Percentiles rank a stretch among this genome's conserved stretches.
These are phyloP conservation scores for Spodoptera frugiperda DNA, from an alignment of 1,140 invertebrate species.

Conservation along the genomic window DNA sequence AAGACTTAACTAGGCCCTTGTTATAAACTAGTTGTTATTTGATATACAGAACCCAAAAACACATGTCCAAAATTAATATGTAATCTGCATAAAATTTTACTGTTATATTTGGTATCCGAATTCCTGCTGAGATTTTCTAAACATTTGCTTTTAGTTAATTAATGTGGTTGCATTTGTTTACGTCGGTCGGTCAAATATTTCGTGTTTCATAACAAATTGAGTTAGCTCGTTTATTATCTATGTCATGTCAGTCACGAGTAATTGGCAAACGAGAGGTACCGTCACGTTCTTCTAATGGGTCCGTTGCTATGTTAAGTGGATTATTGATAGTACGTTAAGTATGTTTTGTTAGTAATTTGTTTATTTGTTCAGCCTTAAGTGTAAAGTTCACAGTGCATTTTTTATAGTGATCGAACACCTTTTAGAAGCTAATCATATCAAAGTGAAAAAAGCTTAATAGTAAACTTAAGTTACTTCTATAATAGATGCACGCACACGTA, in stretches of 20 bases:
- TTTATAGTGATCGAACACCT: background rate
- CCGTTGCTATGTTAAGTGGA: constrained; percentile 12
- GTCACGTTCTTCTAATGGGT: constrained; percentile 52
- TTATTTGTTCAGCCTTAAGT: background rate
- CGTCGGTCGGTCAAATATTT: constrained; percentile 61
- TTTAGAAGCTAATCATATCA: background rate
- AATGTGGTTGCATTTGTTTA: constrained; percentile 64
- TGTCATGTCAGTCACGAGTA: constrained; percentile 57
- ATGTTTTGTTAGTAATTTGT: background rate
- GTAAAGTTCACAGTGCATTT: background rate
- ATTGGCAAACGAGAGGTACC: constrained; percentile 60
- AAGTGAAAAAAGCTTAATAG: background rate
- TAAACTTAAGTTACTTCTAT: background rate
- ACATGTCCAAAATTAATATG: constrained; percentile 8
- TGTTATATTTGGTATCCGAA: constrained; percentile 50
- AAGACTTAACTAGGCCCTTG: too few relatives aligned
- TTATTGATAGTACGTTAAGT: background rate
- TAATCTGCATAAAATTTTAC: constrained; percentile 38
- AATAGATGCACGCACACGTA: too few relatives aligned
- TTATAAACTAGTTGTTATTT: background rate
- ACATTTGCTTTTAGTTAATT: constrained; percentile 57
- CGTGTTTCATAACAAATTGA: constrained; percentile 61
- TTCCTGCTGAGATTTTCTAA: constrained; percentile 44
- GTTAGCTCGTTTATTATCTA: constrained; percentile 60
- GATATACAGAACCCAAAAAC: constrained; percentile 19